Base-by-base conservation (phyloP, 1,140 invertebrate species). In the Drosophila lini region DNA sequence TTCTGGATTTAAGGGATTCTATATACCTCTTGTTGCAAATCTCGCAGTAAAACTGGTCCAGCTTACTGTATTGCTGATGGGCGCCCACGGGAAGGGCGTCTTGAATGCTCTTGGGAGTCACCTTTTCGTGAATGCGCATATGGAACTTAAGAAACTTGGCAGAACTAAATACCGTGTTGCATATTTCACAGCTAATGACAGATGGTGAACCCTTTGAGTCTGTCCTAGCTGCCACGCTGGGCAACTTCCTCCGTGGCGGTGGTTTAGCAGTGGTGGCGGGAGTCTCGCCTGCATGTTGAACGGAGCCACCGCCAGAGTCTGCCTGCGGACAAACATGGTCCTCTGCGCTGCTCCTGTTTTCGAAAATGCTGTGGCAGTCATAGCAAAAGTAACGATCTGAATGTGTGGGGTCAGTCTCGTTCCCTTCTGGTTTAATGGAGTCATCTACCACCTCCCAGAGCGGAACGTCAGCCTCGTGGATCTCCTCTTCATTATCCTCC, bases 131-230 rank as follows among this genome's bases (percentile, higher is more conserved):
- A 94, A 96, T 96, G 50, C 95, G 93, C 71, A 94, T 94, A 83
- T 96, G 96, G 28, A 96, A 91, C 74, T 90, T 92, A 0, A 92
- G 90, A 36, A 80, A 81, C 91, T 96, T 96, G 50, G 94, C 94
- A 0, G 95, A 94, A 7, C 93, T 93, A 67, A 96, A 96, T 38
- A 94, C 91, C 0, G 95, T 96, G 13, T 94, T 94, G 74, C 96
- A 96, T 25, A 94, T 92, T 9, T 93, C 92, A 78, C 95, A 96
- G 11, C 56, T 59, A 31, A 68, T 67, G 10, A 22, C 58, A 5
- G 42, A 16, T 8, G n/a, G 50, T 1, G 52, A 1, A 5, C 13
- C 32, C 3, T 47, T 32, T 8, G 42, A 3, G 2, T 34, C 60
- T 13, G 52, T 5, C 16, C 15, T 28, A 10, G 25, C 25, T 28